A percentile compares a stretch with the other conserved stretches of the same genome.
Evolutionary conservation across 2,888 invertebrate genomes (phyloP).

Genomic region (Macrophya annulata): DNA sequence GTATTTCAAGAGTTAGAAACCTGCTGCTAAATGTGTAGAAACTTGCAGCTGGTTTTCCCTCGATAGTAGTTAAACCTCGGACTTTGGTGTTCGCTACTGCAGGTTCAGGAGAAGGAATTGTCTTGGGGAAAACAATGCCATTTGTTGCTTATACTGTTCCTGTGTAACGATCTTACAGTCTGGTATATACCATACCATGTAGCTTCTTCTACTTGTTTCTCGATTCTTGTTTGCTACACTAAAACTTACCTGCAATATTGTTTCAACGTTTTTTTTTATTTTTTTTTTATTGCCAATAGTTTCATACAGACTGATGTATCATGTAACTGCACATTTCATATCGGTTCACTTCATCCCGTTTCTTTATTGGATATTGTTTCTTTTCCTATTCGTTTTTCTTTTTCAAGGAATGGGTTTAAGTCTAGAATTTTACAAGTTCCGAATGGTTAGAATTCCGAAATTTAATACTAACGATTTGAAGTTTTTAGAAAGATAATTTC

Average conservation of each 20-base stretch:
- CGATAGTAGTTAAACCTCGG: conserved; percentile 3
- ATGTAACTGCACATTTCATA: background rate
- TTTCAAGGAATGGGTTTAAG: too few relatives aligned
- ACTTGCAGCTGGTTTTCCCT: background rate
- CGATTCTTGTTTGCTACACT: background rate
- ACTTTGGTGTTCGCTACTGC: background rate
- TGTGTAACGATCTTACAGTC: background rate
- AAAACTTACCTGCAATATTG: conserved; percentile 15
- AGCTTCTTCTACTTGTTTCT: background rate
- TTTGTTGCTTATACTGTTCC: background rate
- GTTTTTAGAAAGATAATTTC: too few relatives aligned
- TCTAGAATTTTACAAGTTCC: too few relatives aligned
- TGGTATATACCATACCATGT: too few relatives aligned
- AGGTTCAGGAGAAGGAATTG: background rate
- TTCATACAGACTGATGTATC: background rate
- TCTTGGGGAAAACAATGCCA: background rate
- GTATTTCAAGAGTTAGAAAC: background rate
- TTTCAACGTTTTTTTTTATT: background rate
- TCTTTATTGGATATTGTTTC: background rate
- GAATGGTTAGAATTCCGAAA: too few relatives aligned
- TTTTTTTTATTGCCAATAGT: background rate
- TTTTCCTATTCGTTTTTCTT: too few relatives aligned
- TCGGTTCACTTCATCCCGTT: background rate
- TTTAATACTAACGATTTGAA: too few relatives aligned
- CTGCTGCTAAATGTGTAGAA: background rate